Evolutionary conservation across 2,797 vertebrate genomes (phyloP), one percentile per base, ranked within the genome.

Genomic region (Propithecus perrieri): DNA sequence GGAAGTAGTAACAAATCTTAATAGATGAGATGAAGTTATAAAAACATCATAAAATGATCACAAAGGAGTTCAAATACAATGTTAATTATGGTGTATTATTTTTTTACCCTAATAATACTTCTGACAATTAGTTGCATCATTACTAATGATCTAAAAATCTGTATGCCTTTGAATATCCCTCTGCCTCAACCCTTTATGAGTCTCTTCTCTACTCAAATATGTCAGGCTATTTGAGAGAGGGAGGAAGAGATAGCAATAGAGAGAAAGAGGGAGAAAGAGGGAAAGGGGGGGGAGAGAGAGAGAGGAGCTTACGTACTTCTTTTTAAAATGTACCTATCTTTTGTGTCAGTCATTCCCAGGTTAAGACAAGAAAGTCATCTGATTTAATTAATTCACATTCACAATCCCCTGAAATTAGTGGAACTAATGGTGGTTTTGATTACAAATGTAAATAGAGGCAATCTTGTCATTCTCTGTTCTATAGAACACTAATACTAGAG

Each of bases 381-480:
- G 26, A 89, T 90, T 81, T 78, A 86, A 94, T 95, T 94, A 96
- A 50, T 4, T 46, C 61, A 4, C 18, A 79, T 53, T 93, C n/a
- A 92, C 7, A 84, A 61, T 65, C 11, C 24, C 18, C 41, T 91
- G 55, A 94, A 86, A 48, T 74, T 24, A 85, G 48, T 84, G 30
- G 65, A 84, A 89, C 55, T 93, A 86, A 87, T 48, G 20, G 79
- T 10, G 22, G 6, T 46, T 92, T 80, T 92, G 35, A 95, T 88
- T 96, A 33, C 22, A 85, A 94, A 78, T 95, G 28, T 63, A 96
- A 93, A 88, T 74, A 87, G 93, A 94, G 78, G 35, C 22, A 86
- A 71, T 85, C 63, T 75, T 92, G 15, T 81, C 35, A 87, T 43
- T 93, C 43, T 76, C 7, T 75, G 10, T 38, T 76, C 41, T 63